phyloP scores from a whole-genome alignment of 2,113 vertebrate species.

The Odontesthes bonariensis region DNA sequence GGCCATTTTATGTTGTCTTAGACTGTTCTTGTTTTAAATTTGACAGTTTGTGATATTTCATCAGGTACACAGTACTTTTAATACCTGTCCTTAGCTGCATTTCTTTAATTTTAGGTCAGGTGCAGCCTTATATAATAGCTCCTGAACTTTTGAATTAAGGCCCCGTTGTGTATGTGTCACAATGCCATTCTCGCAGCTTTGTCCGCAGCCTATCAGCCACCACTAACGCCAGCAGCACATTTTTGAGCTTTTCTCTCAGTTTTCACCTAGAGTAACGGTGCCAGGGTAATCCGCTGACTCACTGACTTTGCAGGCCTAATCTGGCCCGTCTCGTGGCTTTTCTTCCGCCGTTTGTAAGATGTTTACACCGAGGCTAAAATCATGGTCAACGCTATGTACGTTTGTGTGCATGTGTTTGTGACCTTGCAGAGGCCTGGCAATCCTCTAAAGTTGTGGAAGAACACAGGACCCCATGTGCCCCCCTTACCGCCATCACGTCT shows the following conservation, averaged over 20 bases:
- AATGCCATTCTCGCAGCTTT: conserved; percentile 17
- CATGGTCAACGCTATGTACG: not conserved
- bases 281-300: conserved; percentile 65
- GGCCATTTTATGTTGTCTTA: no score
- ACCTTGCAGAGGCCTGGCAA: conserved; percentile 22
- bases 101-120: no score
- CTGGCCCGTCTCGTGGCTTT: conserved; percentile 37
- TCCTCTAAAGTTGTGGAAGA: conserved; percentile 40
- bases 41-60: not conserved
- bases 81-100: no score
- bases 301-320: conserved; percentile 66
- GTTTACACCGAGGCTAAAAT: conserved; percentile 8
- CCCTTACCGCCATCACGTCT: not conserved
- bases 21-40: not conserved
- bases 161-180: conserved; percentile 26
- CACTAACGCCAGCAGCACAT: conserved; percentile 48
- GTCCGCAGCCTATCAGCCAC: not conserved
- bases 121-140: no score
- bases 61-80: not conserved
- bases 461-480: conserved; percentile 31
- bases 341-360: not conserved
- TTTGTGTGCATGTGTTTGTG: conserved; percentile 14
- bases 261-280: conserved; percentile 58
- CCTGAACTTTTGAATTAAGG: no score
- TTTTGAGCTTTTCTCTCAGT: conserved; percentile 52